These are phyloP conservation scores for Solenodon paradoxus DNA, from an alignment of 2,113 vertebrate genomes.

Conservation along the genomic window DNA sequence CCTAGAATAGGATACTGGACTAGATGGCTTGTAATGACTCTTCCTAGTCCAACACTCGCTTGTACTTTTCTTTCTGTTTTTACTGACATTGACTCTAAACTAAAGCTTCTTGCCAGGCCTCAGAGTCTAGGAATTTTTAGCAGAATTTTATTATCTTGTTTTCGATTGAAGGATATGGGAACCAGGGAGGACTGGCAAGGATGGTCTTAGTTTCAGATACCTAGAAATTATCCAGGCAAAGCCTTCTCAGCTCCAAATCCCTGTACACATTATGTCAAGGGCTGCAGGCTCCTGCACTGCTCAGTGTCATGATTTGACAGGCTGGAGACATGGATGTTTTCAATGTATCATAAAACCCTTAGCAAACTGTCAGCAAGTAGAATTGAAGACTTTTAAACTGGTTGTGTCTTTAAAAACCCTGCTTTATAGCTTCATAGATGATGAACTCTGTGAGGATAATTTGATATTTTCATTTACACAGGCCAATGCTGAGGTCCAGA, in stretches of 20 bases:
- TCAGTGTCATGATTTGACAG: not conserved
- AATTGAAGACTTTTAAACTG: not conserved
- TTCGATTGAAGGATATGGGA: not conserved
- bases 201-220: not conserved
- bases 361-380: slow-evolving; percentile 18
- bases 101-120: not conserved
- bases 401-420: not conserved
- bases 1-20: not conserved
- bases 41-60: not conserved
- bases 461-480: not conserved
- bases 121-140: not conserved
- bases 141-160: slow-evolving; percentile 13
- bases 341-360: not conserved
- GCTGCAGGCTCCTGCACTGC: not conserved
- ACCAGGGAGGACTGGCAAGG: not conserved
- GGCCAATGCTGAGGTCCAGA: not conserved
- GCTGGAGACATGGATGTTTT: not conserved
- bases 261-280: not conserved
- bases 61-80: not conserved
- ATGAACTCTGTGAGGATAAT: not conserved
- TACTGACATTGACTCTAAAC: not conserved
- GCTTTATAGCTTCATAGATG: not conserved
- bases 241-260: not conserved
- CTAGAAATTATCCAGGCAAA: slow-evolving; percentile 39
- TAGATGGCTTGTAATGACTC: not conserved